Evolutionary conservation across 92 coral and sea anemone genomes (phyloP).

Genomic region (Anthopleura xanthogrammica): DNA sequence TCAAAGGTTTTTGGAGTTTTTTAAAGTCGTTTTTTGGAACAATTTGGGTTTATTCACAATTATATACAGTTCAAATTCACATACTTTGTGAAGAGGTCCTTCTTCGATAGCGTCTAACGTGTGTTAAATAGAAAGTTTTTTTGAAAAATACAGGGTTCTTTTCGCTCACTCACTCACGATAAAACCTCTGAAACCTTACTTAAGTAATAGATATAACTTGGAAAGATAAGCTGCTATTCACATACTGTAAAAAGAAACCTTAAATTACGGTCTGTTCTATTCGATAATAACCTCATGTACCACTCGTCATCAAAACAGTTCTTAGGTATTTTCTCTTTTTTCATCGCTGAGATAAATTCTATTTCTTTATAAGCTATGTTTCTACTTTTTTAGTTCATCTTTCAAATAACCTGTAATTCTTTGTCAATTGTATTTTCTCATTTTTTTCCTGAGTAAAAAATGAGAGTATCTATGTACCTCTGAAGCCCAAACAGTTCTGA

Average conservation of each 20-base stretch:
- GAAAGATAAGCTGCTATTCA: slow-evolving; percentile 17
- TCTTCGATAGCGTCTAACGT: slow-evolving; percentile 1
- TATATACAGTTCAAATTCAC: slow-evolving; percentile 29
- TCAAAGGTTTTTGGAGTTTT: slow-evolving; percentile 2
- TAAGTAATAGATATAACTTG: slow-evolving; percentile 4
- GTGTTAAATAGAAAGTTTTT: slow-evolving; percentile 13
- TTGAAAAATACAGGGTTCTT: slow-evolving; percentile 34
- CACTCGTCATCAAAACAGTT: slow-evolving; percentile 15
- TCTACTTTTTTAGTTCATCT: slow-evolving; percentile 22
- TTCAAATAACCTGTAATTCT: slow-evolving; percentile 8
- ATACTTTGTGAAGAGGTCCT: slow-evolving; percentile 1
- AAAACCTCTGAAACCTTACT: slow-evolving; percentile 24
- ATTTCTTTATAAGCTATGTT: slow-evolving; percentile 33
- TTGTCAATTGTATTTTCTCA: slow-evolving; percentile 8
- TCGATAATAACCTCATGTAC: slow-evolving; percentile 16
- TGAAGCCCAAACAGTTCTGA: slow-evolving; percentile 62
- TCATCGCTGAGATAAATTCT: slow-evolving; percentile 25
- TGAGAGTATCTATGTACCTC: slow-evolving; percentile 49
- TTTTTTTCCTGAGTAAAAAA: background rate
- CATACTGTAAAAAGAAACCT: slow-evolving; percentile 25
- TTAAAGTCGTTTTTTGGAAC: slow-evolving; percentile 16
- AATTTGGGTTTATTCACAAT: slow-evolving; percentile 34
- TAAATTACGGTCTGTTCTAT: slow-evolving; percentile 7
- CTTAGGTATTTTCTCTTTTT: slow-evolving; percentile 4
- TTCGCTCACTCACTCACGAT: slow-evolving; percentile 5